Evolutionary conservation across 2,113 vertebrate genomes (phyloP).

Genomic region (Clupea harengus): DNA sequence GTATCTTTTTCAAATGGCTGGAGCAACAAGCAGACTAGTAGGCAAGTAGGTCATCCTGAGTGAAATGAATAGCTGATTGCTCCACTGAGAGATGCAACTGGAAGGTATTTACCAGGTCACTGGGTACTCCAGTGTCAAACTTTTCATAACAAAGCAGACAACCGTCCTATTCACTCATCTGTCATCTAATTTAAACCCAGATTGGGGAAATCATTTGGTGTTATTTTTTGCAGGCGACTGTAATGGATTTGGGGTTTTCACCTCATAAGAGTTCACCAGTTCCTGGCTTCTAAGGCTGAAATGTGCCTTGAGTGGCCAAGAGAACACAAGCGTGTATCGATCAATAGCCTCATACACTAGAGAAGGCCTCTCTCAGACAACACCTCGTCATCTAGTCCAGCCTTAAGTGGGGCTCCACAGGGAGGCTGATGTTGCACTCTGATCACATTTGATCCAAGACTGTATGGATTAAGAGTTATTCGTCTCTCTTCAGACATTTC

Average conservation of each 20-base stretch:
- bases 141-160: background rate
- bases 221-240: background rate
- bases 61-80: too few species aligned
- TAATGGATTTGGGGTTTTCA: background rate
- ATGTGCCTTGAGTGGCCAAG: background rate
- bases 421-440: background rate
- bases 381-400: background rate
- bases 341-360: background rate
- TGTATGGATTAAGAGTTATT: background rate
- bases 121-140: constrained; percentile 34
- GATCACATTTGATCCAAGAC: background rate
- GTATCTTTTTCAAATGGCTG: background rate
- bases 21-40: background rate
- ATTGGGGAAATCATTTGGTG: background rate
- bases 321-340: background rate
- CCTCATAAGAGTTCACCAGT: background rate
- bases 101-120: constrained; percentile 42
- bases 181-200: background rate
- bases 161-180: background rate
- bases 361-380: background rate
- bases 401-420: background rate
- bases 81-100: constrained; percentile 3
- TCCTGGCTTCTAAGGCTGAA: background rate
- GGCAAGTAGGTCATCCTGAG: constrained; percentile 40
- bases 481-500: background rate